Evolutionary conservation across 2,113 vertebrate species (phyloP).

Genomic region (Pseudopodoces humilis): DNA sequence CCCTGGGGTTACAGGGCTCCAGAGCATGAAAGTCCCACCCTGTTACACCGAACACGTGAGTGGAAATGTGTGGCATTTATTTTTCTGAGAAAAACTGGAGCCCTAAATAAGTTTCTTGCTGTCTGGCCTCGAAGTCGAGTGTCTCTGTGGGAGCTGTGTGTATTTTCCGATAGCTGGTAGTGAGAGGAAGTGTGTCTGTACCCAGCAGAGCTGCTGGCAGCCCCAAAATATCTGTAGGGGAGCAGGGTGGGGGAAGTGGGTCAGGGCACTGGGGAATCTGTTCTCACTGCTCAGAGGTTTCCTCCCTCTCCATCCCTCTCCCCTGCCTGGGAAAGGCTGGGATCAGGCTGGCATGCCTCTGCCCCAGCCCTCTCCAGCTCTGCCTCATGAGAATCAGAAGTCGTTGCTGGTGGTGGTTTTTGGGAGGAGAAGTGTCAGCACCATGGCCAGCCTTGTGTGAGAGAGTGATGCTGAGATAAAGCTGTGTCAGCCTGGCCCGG

Average conservation of each 20-base stretch:
- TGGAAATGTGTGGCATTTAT: neutral
- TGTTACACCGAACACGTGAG: neutral
- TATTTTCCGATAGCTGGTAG: rapidly evolving
- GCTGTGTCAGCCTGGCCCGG: rapidly evolving
- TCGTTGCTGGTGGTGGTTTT: neutral
- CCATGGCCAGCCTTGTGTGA: rapidly evolving
- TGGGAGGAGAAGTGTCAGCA: neutral
- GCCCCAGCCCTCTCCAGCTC: neutral
- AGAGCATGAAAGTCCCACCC: neutral
- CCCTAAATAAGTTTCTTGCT: neutral
- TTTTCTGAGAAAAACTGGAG: neutral
- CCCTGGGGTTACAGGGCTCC: neutral
- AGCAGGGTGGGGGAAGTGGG: neutral
- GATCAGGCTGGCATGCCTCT: neutral
- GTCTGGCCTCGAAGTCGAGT: neutral
- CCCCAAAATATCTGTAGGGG: neutral
- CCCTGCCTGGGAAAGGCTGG: neutral
- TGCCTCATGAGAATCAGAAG: neutral
- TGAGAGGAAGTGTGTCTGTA: neutral
- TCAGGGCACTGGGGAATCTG: neutral
- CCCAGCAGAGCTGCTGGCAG: neutral
- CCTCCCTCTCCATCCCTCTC: neutral
- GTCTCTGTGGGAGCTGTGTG: neutral
- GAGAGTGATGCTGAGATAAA: neutral
- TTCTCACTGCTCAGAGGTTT: neutral